Evolutionary conservation across 2,888 invertebrate species (phyloP).

Genomic region (Rhodophaea formosa): DNA sequence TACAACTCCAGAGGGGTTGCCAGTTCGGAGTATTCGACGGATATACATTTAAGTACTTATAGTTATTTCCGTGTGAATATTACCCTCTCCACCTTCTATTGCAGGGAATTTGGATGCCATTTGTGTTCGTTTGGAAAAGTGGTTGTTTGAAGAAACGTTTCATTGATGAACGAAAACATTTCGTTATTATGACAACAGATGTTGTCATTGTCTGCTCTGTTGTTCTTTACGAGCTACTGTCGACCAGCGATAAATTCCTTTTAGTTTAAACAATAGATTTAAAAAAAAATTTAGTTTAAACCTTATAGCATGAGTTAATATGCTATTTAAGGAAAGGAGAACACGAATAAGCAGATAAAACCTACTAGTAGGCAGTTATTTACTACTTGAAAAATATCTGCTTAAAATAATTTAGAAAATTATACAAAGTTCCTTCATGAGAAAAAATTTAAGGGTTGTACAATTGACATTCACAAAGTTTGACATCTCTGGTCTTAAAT

Average conservation of each 20-base stretch:
- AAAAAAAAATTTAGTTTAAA: too few relatives aligned
- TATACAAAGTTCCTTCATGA: too few relatives aligned
- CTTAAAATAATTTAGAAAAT: too few relatives aligned
- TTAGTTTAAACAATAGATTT: too few relatives aligned
- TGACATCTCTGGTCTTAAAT: not conserved
- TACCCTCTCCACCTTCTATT: constrained; percentile 40
- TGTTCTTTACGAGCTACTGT: not conserved
- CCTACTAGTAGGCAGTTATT: too few relatives aligned
- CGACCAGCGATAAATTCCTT: not conserved
- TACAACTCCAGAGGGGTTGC: constrained; percentile 66
- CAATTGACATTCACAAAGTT: not conserved
- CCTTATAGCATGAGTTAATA: too few relatives aligned
- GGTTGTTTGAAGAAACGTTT: constrained; percentile 18
- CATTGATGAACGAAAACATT: constrained; percentile 14
- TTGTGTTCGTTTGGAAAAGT: constrained; percentile 25
- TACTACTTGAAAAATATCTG: too few relatives aligned
- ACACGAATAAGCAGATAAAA: too few relatives aligned
- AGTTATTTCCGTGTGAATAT: constrained; percentile 59
- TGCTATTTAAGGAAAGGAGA: too few relatives aligned
- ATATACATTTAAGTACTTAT: constrained; percentile 39
- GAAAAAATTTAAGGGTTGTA: too few relatives aligned
- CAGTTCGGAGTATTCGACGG: constrained; percentile 46
- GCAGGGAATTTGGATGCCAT: constrained; percentile 35
- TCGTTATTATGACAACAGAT: not conserved
- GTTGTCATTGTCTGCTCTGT: constrained; percentile 3